Base-by-base conservation (phyloP, 2,888 invertebrate species). In the Agrilus biguttatus region DNA sequence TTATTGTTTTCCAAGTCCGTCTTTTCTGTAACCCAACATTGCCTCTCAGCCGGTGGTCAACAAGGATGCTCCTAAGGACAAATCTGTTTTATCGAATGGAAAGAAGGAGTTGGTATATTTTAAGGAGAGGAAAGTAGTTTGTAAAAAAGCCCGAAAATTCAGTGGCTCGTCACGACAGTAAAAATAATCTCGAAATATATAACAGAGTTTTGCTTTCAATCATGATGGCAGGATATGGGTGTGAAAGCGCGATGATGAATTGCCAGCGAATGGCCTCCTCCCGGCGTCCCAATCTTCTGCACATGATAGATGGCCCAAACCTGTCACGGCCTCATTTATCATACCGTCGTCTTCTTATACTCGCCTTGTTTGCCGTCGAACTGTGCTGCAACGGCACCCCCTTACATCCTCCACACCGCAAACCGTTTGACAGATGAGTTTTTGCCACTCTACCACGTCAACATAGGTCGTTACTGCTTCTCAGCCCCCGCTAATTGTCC, bases 261-360 rank as follows among this genome's bases (percentile, higher is more conserved):
- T 56, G 53, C 55, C 48, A 45, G 51, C 46, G 54, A 54, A 53
- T 57, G 55, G 55, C 57, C 56, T 55, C 52, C 51, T 51, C 53
- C 49, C 51, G 54, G 54, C 56, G 63, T 65, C 65, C 60, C 65
- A 65, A 66, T 66, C 65, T 65, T 62, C 60, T 56, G 60, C 57
- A 53, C 55, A 65, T 67, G 67, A 67, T 67, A 62, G 65, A 67
- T 67, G 61, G 59, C 63, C 62, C 57, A 59, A 54, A 49, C 58
- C 60, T 63, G 66, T 66, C 66, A 61, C 51, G 52, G 51, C 51
- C 56, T 58, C 65, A 66, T 67, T 64, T 60, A 67, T 67, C 67
- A 67, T 60, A 50, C 49, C 44, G 52, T 49, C 55, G 28, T 28
- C 28, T 28, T 28, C 28, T 28, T 28, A 28, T 28, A 28, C 28